A percentile compares a stretch with the other conserved stretches of the same genome.
Evolutionary conservation across 2,888 invertebrate genomes (phyloP).

Genomic region (Tromatobia lineatoria): DNA sequence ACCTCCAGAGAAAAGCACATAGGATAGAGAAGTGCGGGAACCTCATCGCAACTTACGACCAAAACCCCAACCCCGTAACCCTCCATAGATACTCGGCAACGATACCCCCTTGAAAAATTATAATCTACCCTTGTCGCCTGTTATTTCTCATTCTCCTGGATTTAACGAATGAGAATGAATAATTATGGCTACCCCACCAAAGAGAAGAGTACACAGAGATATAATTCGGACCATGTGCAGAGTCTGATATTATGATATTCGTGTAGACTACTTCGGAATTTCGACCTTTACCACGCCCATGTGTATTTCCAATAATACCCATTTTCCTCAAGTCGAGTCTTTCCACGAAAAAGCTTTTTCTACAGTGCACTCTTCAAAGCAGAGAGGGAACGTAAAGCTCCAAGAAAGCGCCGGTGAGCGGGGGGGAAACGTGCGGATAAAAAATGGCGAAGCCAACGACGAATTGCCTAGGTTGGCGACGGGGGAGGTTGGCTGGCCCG

Average conservation of each 20-base stretch:
- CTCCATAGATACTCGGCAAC: slow-evolving; percentile 34
- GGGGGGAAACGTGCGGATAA: slow-evolving; percentile 68
- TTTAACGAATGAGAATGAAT: slow-evolving; percentile 44
- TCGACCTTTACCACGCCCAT: slow-evolving; percentile 62
- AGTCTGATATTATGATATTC: background rate
- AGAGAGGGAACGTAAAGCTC: slow-evolving; percentile 53
- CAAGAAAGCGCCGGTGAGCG: slow-evolving; percentile 11
- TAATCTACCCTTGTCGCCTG: slow-evolving; percentile 45
- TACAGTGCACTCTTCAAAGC: slow-evolving; percentile 58
- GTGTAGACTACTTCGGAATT: background rate
- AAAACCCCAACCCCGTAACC: slow-evolving; percentile 21
- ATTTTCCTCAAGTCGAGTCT: slow-evolving; percentile 44
- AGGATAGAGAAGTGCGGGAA: slow-evolving; percentile 58
- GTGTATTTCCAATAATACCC: slow-evolving; percentile 61
- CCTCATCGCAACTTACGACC: slow-evolving; percentile 60
- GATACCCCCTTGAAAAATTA: slow-evolving; percentile 45
- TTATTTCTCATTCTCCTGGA: slow-evolving; percentile 46
- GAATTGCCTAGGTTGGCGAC: slow-evolving; percentile 75
- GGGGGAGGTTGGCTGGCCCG: slow-evolving; percentile 64
- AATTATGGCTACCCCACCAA: slow-evolving; percentile 26
- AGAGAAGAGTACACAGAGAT: background rate
- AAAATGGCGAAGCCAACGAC: slow-evolving; percentile 78
- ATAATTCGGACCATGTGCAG: slow-evolving; percentile 20
- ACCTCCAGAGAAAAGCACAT: slow-evolving; percentile 47
- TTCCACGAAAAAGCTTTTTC: slow-evolving; percentile 50